Evolutionary conservation across 2,888 invertebrate genomes (phyloP).

Genomic region (Caenorhabditis auriculariae): DNA sequence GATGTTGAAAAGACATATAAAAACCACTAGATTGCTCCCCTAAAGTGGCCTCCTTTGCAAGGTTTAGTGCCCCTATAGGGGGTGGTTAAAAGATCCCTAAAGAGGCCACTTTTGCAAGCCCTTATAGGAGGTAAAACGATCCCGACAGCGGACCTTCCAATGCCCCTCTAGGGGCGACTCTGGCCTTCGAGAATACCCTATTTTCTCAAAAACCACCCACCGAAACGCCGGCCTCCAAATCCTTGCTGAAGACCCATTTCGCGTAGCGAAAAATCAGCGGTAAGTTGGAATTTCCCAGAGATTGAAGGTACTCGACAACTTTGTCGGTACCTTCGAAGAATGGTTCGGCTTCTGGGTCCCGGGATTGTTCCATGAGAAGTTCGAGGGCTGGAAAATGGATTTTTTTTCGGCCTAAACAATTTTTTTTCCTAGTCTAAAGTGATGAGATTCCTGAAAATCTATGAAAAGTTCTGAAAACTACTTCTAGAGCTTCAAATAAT

Average conservation of each 20-base stretch:
- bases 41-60: too few relatives aligned
- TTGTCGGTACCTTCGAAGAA: constrained; percentile 72
- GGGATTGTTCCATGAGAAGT: constrained; percentile 75
- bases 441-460: too few relatives aligned
- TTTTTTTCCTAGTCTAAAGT: too few relatives aligned
- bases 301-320: constrained; percentile 76
- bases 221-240: constrained; percentile 84
- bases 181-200: too few relatives aligned
- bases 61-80: too few relatives aligned
- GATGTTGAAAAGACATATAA: too few relatives aligned
- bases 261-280: constrained; percentile 90
- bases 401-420: neutral
- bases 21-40: too few relatives aligned
- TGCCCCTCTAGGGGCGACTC: too few relatives aligned
- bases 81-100: too few relatives aligned
- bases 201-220: constrained; percentile 54
- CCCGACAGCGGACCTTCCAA: too few relatives aligned
- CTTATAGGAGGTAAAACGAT: too few relatives aligned
- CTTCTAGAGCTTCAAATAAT: constrained; percentile 1
- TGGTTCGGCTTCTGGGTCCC: constrained; percentile 72
- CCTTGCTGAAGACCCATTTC: constrained; percentile 83
- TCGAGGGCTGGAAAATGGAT: constrained; percentile 74
- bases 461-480: constrained; percentile 4
- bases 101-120: too few relatives aligned
- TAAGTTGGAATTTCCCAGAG: constrained; percentile 73